These are phyloP conservation scores for Carcina quercana DNA, from an alignment of 2,888 invertebrate genomes.

Conservation along the genomic window DNA sequence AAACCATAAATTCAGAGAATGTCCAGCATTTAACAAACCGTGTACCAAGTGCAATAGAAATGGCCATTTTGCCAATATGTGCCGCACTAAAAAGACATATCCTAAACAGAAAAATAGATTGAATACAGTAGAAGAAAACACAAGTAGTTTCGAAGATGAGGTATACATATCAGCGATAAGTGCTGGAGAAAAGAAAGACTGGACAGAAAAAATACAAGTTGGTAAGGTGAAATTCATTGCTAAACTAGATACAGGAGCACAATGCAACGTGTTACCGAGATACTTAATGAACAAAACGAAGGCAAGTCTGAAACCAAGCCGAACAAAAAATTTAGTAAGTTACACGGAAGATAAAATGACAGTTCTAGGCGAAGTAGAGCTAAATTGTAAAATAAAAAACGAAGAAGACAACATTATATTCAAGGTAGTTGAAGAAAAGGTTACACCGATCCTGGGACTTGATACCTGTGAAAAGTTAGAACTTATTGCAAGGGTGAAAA, in stretches of 20 bases:
- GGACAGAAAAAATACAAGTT: constrained; percentile 9
- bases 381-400: constrained; percentile 7
- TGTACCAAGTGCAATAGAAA: constrained; percentile 7
- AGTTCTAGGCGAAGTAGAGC: background rate
- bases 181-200: constrained; percentile 9
- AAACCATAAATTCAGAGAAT: constrained; percentile 7
- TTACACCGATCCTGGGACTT: constrained; percentile 13
- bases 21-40: constrained; percentile 7
- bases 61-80: constrained; percentile 6
- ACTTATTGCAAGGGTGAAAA: constrained; percentile 5
- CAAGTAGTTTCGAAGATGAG: constrained; percentile 7
- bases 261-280: constrained; percentile 11
- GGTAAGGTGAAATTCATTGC: constrained; percentile 5
- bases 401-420: background rate
- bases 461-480: constrained; percentile 8
- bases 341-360: constrained; percentile 3
- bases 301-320: constrained; percentile 8
- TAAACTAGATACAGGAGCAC: constrained; percentile 12
- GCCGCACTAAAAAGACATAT: constrained; percentile 3
- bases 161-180: constrained; percentile 7
- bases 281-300: constrained; percentile 2
- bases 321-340: constrained; percentile 14
- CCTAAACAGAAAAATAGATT: constrained; percentile 9
- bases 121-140: constrained; percentile 5
- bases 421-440: constrained; percentile 9